Evolutionary conservation across 2,113 vertebrate genomes (phyloP).

Genomic region (Bujurquina vittata): DNA sequence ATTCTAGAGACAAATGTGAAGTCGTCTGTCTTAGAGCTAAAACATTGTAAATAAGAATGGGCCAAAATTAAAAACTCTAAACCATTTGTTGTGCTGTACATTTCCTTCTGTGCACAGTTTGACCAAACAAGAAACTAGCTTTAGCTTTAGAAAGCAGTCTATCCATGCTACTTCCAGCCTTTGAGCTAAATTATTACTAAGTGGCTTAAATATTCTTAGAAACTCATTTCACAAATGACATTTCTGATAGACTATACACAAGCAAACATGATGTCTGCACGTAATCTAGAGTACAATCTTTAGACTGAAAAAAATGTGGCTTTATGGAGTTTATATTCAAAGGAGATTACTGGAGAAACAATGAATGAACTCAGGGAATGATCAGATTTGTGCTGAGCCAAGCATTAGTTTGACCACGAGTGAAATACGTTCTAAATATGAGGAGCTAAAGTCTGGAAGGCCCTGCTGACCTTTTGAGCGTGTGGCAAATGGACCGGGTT

Average conservation of each 20-base stretch:
- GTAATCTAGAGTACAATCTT: conserved; percentile 9
- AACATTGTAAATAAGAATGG: accelerated
- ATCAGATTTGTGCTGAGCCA: conserved; percentile 17
- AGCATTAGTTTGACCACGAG: not conserved
- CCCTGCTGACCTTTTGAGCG: not conserved
- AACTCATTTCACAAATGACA: not conserved
- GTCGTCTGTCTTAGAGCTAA: accelerated
- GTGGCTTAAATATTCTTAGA: not conserved
- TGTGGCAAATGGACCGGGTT: too few species aligned
- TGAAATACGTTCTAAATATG: not conserved
- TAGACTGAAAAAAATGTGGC: not conserved
- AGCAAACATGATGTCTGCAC: not conserved
- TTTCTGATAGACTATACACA: not conserved
- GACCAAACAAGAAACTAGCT: too few species aligned
- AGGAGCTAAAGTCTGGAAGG: not conserved
- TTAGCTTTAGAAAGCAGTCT: not conserved
- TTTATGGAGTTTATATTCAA: conserved; percentile 29
- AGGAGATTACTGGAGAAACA: conserved; percentile 46
- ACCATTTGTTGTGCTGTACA: not conserved
- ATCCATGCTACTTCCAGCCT: not conserved
- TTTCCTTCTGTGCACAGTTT: not conserved
- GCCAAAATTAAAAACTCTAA: not conserved
- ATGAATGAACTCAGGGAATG: conserved; percentile 8
- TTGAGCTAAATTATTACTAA: not conserved
- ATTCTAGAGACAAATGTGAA: not conserved